Conservation (phyloP, 2,113 vertebrate species). For the Dipodomys ordii region DNA sequence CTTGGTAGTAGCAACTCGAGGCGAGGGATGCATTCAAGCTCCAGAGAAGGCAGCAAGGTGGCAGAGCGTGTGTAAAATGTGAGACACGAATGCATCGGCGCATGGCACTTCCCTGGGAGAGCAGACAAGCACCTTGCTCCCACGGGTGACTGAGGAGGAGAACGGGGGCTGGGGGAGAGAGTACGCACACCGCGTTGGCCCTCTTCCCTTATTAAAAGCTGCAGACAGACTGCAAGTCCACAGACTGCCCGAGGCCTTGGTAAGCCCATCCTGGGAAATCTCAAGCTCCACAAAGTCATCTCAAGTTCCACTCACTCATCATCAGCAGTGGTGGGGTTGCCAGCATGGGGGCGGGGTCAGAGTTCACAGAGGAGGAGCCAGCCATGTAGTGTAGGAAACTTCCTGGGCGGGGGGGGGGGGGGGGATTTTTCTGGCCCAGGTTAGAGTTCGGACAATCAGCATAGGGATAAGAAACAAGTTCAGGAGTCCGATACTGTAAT, state of each 20-base stretch:
- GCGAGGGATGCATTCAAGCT: no score
- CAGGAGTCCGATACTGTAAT: no score
- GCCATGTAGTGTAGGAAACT: no score
- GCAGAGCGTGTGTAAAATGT: background rate
- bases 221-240: background rate
- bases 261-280: background rate
- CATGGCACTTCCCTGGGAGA: background rate
- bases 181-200: background rate
- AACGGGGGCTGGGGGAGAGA: background rate
- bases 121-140: background rate
- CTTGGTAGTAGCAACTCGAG: no score
- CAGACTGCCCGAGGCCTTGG: background rate
- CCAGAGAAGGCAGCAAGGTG: no score
- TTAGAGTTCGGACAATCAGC: background rate
- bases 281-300: background rate
- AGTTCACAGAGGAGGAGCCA: background rate
- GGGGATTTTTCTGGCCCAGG: background rate
- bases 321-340: background rate
- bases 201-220: background rate
- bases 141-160: background rate
- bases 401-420: rapidly evolving
- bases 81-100: background rate
- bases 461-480: no score
- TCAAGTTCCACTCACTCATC: background rate
- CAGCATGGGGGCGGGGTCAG: background rate